Percentiles rank a stretch among this genome's conserved stretches.
Conservation (phyloP, 2,888 invertebrate species). For the Opisthograptis luteolata region DNA sequence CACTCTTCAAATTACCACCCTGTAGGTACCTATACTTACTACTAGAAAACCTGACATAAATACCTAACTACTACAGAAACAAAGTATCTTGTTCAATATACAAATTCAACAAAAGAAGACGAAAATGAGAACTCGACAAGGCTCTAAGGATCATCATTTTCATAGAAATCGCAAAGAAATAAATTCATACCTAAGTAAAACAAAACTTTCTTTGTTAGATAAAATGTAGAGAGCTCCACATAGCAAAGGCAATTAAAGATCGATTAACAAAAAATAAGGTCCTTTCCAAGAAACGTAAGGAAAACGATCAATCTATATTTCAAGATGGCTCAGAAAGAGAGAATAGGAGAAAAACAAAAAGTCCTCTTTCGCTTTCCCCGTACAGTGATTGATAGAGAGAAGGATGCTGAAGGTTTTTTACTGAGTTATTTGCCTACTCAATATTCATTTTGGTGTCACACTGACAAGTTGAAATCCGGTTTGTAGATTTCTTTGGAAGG, state of each 20-base stretch:
- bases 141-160: neutral
- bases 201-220: conserved; percentile 5
- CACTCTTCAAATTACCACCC: too few relatives aligned
- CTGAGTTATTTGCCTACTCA: conserved; percentile 41
- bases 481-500: neutral
- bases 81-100: too few relatives aligned
- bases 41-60: too few relatives aligned
- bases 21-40: too few relatives aligned
- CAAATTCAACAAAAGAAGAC: too few relatives aligned
- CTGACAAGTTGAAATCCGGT: conserved; percentile 26
- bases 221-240: conserved; percentile 5
- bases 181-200: conserved; percentile 1
- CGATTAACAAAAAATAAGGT: conserved; percentile 27
- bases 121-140: too few relatives aligned
- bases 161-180: neutral
- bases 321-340: conserved; percentile 46
- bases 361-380: conserved; percentile 39
- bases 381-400: conserved; percentile 53
- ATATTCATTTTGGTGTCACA: conserved; percentile 48
- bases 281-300: conserved; percentile 20
- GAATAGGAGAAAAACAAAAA: conserved; percentile 49
- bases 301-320: conserved; percentile 57
- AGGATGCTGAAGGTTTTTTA: conserved; percentile 44
- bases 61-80: too few relatives aligned
- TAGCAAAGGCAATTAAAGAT: conserved; percentile 28